phyloP scores from a whole-genome alignment of 2,113 vertebrate genomes.

The Syngnathoides biaculeatus region DNA sequence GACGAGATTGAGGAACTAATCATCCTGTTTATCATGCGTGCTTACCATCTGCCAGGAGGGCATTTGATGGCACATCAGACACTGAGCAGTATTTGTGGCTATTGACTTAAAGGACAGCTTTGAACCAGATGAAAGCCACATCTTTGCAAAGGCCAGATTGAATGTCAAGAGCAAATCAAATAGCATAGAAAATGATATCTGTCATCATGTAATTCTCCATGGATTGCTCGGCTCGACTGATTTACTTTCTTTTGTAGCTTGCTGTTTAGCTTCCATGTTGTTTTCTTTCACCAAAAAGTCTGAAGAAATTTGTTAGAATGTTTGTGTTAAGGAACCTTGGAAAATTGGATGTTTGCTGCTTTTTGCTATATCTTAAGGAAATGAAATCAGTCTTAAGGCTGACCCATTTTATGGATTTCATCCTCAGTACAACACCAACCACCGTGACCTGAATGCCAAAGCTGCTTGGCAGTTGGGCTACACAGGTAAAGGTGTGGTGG shows the following conservation, averaged over 20 bases:
- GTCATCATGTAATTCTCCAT: conserved; percentile 4
- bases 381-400: conserved; percentile 28
- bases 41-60: conserved; percentile 17
- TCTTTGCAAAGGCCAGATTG: conserved; percentile 46
- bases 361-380: conserved; percentile 14
- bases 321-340: not conserved
- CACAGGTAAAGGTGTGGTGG: conserved; percentile 89
- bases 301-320: not conserved
- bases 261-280: not conserved
- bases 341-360: conserved; percentile 5
- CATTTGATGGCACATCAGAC: conserved; percentile 4
- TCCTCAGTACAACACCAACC: conserved; percentile 81
- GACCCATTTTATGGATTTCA: not conserved
- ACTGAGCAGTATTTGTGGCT: conserved; percentile 16
- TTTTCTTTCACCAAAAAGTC: conserved; percentile 8
- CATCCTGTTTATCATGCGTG: not conserved
- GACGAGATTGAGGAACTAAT: too few relatives aligned
- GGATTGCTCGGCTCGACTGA: conserved; percentile 9
- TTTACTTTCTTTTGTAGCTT: not conserved
- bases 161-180: conserved; percentile 45
- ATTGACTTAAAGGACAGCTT: conserved; percentile 26
- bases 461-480: conserved; percentile 91
- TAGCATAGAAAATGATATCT: conserved; percentile 27
- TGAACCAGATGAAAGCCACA: conserved; percentile 34
- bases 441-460: conserved; percentile 88